Conservation (phyloP, 1,140 invertebrate species). For the Druon quercuslanigerum region DNA sequence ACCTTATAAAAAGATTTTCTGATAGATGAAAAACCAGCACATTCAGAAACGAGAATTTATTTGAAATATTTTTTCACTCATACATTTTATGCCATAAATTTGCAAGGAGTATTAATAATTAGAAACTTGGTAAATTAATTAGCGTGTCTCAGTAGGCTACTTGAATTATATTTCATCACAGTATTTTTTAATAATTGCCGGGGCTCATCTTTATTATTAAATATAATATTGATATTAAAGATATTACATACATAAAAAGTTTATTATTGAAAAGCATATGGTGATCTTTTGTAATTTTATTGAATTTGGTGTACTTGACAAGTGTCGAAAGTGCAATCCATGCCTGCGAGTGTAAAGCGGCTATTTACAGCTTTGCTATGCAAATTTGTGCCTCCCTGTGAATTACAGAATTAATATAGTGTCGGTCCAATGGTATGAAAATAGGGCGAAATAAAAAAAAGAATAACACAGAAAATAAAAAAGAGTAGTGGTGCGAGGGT, state of each 20-base stretch:
- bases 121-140: no score
- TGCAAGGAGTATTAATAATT: no score
- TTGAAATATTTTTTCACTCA: no score
- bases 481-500: conserved; percentile 38
- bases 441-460: conserved; percentile 31
- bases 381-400: not conserved
- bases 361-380: conserved; percentile 6
- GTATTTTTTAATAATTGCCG: no score
- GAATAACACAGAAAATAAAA: conserved; percentile 28
- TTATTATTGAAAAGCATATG: not conserved
- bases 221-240: not conserved
- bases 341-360: not conserved
- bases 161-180: no score
- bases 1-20: not conserved
- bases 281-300: not conserved
- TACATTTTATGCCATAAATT: no score
- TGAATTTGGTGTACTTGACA: conserved; percentile 25
- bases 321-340: conserved; percentile 35
- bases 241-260: not conserved
- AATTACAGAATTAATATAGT: conserved; percentile 44
- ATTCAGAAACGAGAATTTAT: no score
- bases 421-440: not conserved
- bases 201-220: not conserved
- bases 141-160: no score
- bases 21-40: no score